phyloP scores from a whole-genome alignment of 2,797 vertebrate species.

The Protosalanx chinensis region DNA sequence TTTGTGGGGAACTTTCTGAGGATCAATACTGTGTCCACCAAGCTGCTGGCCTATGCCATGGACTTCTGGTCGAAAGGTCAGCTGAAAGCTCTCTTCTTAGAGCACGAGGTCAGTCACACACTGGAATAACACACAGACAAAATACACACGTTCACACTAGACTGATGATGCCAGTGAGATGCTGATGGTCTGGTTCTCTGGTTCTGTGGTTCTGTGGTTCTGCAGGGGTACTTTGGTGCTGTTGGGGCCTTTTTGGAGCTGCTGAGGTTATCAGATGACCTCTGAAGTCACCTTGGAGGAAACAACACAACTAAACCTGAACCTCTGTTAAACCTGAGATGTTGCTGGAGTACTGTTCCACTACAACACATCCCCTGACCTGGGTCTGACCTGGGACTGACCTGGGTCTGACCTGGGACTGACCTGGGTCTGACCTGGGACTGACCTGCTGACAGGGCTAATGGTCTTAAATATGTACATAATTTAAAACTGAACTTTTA shows the following conservation, averaged over 20 bases:
- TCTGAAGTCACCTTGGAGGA: slow-evolving; percentile 53
- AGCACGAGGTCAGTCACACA: slow-evolving; percentile 80
- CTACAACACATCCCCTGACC: slow-evolving; percentile 48
- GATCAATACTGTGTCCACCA: slow-evolving; percentile 89
- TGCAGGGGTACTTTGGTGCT: slow-evolving; percentile 87
- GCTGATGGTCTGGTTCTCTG: background rate
- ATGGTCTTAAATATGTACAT: slow-evolving; percentile 71
- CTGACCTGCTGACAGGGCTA: slow-evolving; percentile 24
- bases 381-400: slow-evolving; percentile 33
- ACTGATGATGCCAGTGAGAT: background rate
- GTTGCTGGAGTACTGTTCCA: slow-evolving; percentile 63
- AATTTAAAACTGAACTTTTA: slow-evolving; percentile 68
- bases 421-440: slow-evolving; percentile 41
- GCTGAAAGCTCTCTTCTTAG: slow-evolving; percentile 86
- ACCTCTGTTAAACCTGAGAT: slow-evolving; percentile 24
- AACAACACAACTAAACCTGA: background rate
- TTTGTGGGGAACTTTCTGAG: slow-evolving; percentile 90
- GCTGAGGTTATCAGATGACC: slow-evolving; percentile 82
- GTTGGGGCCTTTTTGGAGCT: slow-evolving; percentile 87
- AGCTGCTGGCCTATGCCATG: slow-evolving; percentile 88
- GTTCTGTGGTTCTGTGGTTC: slow-evolving; percentile 19
- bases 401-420: slow-evolving; percentile 39
- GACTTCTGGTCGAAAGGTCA: slow-evolving; percentile 92
- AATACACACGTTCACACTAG: background rate
- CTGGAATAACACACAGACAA: background rate